Base-by-base conservation (phyloP, 1,140 invertebrate species). In the Philotrypesis tridentata region DNA sequence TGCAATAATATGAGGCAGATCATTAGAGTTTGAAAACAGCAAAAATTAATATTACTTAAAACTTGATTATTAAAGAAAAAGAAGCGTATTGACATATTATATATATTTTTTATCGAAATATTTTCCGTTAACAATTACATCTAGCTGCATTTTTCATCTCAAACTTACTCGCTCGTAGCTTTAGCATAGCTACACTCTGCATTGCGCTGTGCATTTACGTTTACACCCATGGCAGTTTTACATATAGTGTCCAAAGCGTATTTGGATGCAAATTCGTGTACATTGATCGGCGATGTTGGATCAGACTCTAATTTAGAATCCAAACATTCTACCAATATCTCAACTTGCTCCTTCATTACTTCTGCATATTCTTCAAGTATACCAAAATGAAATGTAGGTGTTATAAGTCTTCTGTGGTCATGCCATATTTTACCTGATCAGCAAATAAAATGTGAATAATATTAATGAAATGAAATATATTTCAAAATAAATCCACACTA, bases 381-480 rank as follows among this genome's bases (percentile, higher is more conserved):
- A 86, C 95, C 95, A 86, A 98, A 97, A 89, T 98, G 97, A 88
- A 98, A 98, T 0, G 96, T 95, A 14, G 97, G 97, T 2, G 96
- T 96, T 9, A 98, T 91, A 72, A 97, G 93, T 90, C 96, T 97
- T 27, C 97, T 92, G 21, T 96, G 92, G 14, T 91, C 91, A 65
- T 94, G 93, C 97, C 97, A 98, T 88, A 96, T 96, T 31, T 90
- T 85, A 67, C 95, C 95, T 94, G 70, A 37, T 84, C 25, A 72
- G n/a, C n/a, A n/a, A n/a, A n/a, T n/a, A n/a, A n/a, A n/a, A n/a
- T n/a, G n/a, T n/a, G n/a, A n/a, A n/a, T n/a, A n/a, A n/a, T n/a
- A n/a, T n/a, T n/a, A n/a, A n/a, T n/a, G n/a, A n/a, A n/a, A n/a
- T n/a, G n/a, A n/a, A n/a, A n/a, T n/a, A n/a, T n/a, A n/a, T n/a